Evolutionary conservation across 37 sponge, comb jelly and placozoan genomes (phyloP), one percentile per base, ranked within the genome.

Genomic region (Petrosia ficiformis): DNA sequence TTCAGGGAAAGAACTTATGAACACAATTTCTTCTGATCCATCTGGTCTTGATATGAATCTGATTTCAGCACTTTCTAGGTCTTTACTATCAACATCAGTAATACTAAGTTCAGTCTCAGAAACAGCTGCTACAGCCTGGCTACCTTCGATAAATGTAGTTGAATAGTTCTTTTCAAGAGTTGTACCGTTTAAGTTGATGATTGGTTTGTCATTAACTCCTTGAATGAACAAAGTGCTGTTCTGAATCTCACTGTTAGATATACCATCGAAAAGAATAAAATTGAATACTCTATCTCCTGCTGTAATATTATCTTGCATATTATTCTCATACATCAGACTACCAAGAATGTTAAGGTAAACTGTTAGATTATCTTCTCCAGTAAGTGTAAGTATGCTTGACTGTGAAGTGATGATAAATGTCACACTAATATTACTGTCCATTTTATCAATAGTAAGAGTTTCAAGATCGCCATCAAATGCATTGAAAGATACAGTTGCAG

Each of bases 191-290:
- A 84, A 68, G 41, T 75, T 65, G 28, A 89, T 34, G 3, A 84
- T 70, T 24, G 90, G 90, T n/a, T 70, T 40, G 73, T 84, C 77
- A 84, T 89, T 89, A 38, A 89, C 76, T 34, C 76, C 75, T 56
- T 28, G 38, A 44, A 89, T 79, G 57, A 70, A 71, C 21, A 89
- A 16, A 29, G 5, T 61, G 26, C 39, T 40, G 24, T 65, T 71
- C 25, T 63, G 42, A 22, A 44, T 68, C 2, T 28, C 30, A 72
- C 78, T 77, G 57, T 16, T 35, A 57, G 0, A 41, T 28, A 44
- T 21, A 29, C 90, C 85, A 70, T 89, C 90, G 39, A 44, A 80
- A 0, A 89, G 65, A 54, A 30, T 65, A 52, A 89, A 39, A 34
- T 44, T 59, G 73, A 89, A 44, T 16, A 70, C 38, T 28, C 90